Evolutionary conservation across 2,797 vertebrate genomes (phyloP).

Genomic region (Erpetoichthys calabaricus): DNA sequence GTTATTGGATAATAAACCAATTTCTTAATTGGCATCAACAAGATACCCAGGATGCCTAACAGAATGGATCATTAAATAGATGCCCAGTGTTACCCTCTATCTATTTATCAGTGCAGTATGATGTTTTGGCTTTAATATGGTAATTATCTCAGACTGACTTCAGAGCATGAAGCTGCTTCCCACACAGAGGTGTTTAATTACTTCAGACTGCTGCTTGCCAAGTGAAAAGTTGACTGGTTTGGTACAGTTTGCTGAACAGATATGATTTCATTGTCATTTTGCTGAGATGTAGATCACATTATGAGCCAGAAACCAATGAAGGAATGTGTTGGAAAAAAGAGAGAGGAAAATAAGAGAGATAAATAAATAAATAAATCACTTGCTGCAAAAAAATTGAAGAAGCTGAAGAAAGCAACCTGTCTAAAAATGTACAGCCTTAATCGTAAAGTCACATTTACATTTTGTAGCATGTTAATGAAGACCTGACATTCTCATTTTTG

Average conservation of each 20-base stretch:
- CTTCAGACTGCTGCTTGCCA: conserved; percentile 58
- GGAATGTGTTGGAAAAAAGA: too few species aligned
- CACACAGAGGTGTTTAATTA: conserved; percentile 68
- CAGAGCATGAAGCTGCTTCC: conserved; percentile 56
- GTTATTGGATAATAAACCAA: conserved; percentile 28
- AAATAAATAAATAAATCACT: not conserved
- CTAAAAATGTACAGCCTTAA: too few species aligned
- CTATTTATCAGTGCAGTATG: conserved; percentile 56
- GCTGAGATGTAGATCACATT: conserved; percentile 51
- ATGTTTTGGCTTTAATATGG: conserved; percentile 70
- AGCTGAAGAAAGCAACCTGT: too few species aligned
- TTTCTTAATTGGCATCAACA: conserved; percentile 65
- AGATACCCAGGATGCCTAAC: conserved; percentile 53
- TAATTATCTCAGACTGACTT: conserved; percentile 67
- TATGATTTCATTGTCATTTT: conserved; percentile 64
- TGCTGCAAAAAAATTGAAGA: too few species aligned
- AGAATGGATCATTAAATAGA: conserved; percentile 68
- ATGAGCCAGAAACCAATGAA: conserved; percentile 4
- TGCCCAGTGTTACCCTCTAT: conserved; percentile 52
- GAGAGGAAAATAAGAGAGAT: not conserved
- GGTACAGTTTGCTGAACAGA: conserved; percentile 49
- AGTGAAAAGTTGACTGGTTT: conserved; percentile 50
- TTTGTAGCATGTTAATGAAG: conserved; percentile 46
- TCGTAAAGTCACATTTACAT: conserved; percentile 36
- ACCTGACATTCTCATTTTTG: conserved; percentile 11